Evolutionary conservation across 2,113 vertebrate species (phyloP).

Genomic region (Sander vitreus): DNA sequence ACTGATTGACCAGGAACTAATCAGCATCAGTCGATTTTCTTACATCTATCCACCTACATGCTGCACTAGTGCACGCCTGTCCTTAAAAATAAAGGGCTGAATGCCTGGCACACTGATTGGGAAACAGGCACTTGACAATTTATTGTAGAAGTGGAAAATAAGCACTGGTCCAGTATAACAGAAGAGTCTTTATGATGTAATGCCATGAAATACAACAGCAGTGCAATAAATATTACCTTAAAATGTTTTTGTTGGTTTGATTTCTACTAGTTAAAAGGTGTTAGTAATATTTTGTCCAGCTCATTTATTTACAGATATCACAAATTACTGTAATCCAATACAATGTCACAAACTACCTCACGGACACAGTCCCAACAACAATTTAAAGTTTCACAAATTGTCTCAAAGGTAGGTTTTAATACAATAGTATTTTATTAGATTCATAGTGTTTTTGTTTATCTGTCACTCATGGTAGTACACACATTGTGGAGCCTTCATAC

Average conservation of each 20-base stretch:
- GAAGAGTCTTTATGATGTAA: slow-evolving; percentile 32
- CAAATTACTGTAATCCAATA: neutral
- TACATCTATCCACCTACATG: slow-evolving; percentile 14
- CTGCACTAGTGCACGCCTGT: slow-evolving; percentile 1
- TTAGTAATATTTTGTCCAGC: neutral
- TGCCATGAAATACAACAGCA: slow-evolving; percentile 21
- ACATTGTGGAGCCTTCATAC: no score
- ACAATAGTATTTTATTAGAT: neutral
- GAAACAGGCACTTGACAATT: neutral
- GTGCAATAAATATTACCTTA: slow-evolving; percentile 7
- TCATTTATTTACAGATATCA: neutral
- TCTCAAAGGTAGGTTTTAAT: neutral
- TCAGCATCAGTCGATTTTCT: slow-evolving; percentile 23
- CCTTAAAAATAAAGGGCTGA: slow-evolving; percentile 9
- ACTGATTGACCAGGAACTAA: slow-evolving; percentile 37
- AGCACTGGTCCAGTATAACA: neutral
- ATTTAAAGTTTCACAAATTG: neutral
- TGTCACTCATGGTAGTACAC: neutral
- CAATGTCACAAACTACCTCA: neutral
- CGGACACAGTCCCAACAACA: neutral
- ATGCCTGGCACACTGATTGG: slow-evolving; percentile 4
- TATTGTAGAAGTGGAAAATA: slow-evolving; percentile 7
- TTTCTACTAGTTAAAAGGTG: neutral
- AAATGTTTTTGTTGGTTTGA: slow-evolving; percentile 9
- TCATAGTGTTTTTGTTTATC: neutral